Percentiles rank a stretch among this genome's conserved stretches.
phyloP scores from a whole-genome alignment of 1,140 invertebrate genomes.

The Lepidotrigona ventralis region DNA sequence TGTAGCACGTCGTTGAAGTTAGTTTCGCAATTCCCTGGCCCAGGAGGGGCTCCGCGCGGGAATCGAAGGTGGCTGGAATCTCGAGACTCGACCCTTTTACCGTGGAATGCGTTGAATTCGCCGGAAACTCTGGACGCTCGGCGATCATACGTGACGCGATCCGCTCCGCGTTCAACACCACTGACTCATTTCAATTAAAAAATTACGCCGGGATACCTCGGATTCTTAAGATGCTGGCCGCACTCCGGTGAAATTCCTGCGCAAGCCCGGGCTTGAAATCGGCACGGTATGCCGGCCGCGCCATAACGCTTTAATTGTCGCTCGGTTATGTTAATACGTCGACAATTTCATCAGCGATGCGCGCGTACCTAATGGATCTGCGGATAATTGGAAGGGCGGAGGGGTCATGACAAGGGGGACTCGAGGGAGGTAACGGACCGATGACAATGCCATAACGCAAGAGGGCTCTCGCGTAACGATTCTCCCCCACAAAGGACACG shows the following conservation, averaged over 20 bases:
- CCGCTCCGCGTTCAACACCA: background rate
- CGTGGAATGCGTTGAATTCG: slow-evolving; percentile 16
- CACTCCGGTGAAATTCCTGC: slow-evolving; percentile 20
- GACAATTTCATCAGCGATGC: slow-evolving; percentile 64
- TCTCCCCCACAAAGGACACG: slow-evolving; percentile 40
- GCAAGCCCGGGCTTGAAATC: slow-evolving; percentile 12
- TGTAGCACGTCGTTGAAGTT: background rate
- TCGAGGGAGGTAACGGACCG: slow-evolving; percentile 49
- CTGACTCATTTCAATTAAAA: slow-evolving; percentile 41
- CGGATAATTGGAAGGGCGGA: slow-evolving; percentile 63
- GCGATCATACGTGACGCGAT: background rate
- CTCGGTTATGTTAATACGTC: slow-evolving; percentile 67
- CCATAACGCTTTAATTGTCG: slow-evolving; percentile 58
- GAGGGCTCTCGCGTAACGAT: slow-evolving; percentile 57
- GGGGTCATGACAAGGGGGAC: slow-evolving; percentile 17
- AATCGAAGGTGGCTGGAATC: background rate
- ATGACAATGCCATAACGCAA: slow-evolving; percentile 65
- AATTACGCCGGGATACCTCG: slow-evolving; percentile 26
- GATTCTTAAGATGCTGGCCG: slow-evolving; percentile 19
- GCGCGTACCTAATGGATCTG: slow-evolving; percentile 64
- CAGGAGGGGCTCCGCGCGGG: too few relatives aligned
- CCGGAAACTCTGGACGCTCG: slow-evolving; percentile 7
- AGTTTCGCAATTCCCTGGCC: background rate
- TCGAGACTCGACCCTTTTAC: background rate
- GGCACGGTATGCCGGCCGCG: slow-evolving; percentile 3